Conservation (phyloP, 2,888 invertebrate genomes). For the Eilema depressum region DNA sequence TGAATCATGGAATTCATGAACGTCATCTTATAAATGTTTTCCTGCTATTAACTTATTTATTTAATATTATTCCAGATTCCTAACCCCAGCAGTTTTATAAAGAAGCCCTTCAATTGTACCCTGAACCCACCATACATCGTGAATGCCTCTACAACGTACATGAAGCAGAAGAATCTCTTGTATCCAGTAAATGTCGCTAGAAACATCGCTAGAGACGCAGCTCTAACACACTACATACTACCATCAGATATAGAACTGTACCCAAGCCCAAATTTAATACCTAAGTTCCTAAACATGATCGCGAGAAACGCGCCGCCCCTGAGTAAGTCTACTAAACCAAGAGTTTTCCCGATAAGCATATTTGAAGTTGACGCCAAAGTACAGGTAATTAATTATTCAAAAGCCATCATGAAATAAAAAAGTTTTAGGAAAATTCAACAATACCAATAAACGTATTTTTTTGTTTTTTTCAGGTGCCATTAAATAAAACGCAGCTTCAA, state of each 20-base stretch:
- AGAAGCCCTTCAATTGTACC: conserved; percentile 91
- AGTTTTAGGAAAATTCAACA: background rate
- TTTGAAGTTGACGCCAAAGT: conserved; percentile 92
- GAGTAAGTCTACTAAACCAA: conserved; percentile 80
- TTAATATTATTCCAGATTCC: conserved; percentile 88
- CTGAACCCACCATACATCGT: conserved; percentile 89
- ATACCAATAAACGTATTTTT: background rate
- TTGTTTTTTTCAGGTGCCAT: conserved; percentile 87
- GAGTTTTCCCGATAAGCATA: conserved; percentile 95
- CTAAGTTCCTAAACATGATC: conserved; percentile 94
- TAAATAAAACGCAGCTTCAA: conserved; percentile 91
- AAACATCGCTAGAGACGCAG: conserved; percentile 94
- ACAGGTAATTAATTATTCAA: conserved; percentile 64
- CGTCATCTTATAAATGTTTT: background rate
- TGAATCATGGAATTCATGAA: background rate
- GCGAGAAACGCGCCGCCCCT: conserved; percentile 90
- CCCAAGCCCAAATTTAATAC: conserved; percentile 93
- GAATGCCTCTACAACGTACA: conserved; percentile 90
- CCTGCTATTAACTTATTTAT: background rate
- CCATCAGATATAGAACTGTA: conserved; percentile 97
- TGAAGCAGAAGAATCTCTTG: conserved; percentile 92
- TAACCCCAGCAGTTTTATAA: conserved; percentile 87
- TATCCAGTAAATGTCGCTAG: conserved; percentile 97
- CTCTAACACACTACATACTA: conserved; percentile 93
- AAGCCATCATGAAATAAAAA: background rate